A percentile compares a stretch with the other conserved stretches of the same genome.
These are phyloP conservation scores for Pherbina coryleti DNA, from an alignment of 2,888 invertebrate species.

Conservation along the genomic window DNA sequence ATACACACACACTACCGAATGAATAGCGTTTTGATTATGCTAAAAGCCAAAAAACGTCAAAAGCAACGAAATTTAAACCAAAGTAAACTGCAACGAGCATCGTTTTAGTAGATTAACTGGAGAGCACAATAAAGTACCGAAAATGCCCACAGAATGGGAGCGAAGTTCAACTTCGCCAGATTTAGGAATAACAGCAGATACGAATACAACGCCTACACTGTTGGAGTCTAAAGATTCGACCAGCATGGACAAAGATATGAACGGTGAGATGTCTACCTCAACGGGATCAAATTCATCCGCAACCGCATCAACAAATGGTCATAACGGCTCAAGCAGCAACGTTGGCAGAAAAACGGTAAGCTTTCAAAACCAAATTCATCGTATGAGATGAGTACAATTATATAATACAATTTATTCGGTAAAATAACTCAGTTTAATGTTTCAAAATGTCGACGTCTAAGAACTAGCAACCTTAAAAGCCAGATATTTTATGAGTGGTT, in stretches of 20 bases:
- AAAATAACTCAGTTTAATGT: too few relatives aligned
- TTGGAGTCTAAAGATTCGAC: conserved; percentile 34
- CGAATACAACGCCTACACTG: conserved; percentile 32
- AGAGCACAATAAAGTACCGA: conserved; percentile 35
- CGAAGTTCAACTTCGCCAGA: conserved; percentile 47
- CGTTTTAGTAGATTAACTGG: background rate
- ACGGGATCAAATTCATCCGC: conserved; percentile 57
- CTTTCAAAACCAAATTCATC: conserved; percentile 1
- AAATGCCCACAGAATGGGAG: conserved; percentile 54
- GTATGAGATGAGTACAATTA: too few relatives aligned
- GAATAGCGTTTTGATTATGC: background rate
- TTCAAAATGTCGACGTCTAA: too few relatives aligned
- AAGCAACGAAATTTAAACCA: conserved; percentile 19
- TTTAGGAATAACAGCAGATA: conserved; percentile 35
- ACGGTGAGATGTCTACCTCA: conserved; percentile 60
- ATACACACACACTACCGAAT: background rate
- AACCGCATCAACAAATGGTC: conserved; percentile 56
- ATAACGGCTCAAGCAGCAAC: conserved; percentile 49
- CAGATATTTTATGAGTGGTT: too few relatives aligned
- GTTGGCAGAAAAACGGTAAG: conserved; percentile 60
- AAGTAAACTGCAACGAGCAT: background rate
- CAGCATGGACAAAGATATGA: conserved; percentile 40
- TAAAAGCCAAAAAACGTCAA: conserved; percentile 9
- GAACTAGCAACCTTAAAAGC: too few relatives aligned
- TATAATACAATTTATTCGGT: too few relatives aligned